A percentile compares a stretch with the other conserved stretches of the same genome.
Conservation (phyloP, 2,113 vertebrate genomes). For the Microcebus tavaratra region DNA sequence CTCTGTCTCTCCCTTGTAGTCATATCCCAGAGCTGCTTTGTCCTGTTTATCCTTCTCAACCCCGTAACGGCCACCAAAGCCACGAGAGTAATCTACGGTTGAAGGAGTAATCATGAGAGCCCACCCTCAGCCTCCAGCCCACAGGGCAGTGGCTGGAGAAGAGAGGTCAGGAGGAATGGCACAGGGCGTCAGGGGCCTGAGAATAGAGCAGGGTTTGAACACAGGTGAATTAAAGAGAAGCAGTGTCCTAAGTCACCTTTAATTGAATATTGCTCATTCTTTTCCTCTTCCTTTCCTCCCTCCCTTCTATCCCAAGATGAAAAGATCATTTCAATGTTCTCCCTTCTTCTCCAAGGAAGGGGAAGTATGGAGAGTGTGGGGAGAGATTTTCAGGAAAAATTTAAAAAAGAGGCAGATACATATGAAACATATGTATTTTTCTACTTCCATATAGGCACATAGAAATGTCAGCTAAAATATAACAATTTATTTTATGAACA, state of each 20-base stretch:
- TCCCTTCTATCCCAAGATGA: neutral
- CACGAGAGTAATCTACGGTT: constrained; percentile 89
- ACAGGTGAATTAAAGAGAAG: neutral
- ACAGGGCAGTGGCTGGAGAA: neutral
- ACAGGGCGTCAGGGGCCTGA: neutral
- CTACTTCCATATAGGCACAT: neutral
- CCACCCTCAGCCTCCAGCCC: neutral
- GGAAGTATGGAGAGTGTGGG: neutral
- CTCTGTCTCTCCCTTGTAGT: constrained; percentile 92
- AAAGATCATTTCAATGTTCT: neutral
- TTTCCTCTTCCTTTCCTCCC: neutral
- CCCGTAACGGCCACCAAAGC: constrained; percentile 93
- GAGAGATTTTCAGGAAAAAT: neutral
- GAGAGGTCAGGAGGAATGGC: neutral
- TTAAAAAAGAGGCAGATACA: neutral
- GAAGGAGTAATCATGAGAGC: constrained; percentile 47
- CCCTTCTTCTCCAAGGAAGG: neutral
- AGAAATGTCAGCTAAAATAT: neutral
- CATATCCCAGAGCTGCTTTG: constrained; percentile 91
- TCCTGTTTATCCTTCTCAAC: constrained; percentile 92
- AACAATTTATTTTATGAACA: neutral
- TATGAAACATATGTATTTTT: neutral
- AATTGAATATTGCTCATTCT: neutral
- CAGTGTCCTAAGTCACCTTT: neutral
- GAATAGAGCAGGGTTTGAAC: neutral